These are phyloP conservation scores for Phthorimaea operculella DNA, from an alignment of 1,140 invertebrate genomes.

Conservation along the genomic window DNA sequence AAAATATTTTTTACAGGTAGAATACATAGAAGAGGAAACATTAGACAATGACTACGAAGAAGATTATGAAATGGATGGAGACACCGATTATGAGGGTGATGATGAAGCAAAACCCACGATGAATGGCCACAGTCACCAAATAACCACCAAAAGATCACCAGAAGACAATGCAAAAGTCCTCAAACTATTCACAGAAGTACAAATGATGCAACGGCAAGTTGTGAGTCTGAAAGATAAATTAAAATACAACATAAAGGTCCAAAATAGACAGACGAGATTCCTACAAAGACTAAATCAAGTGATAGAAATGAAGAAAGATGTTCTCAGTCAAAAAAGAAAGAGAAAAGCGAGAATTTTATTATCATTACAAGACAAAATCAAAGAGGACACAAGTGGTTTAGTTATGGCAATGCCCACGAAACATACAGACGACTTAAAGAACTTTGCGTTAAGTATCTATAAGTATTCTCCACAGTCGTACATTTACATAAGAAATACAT, in stretches of 20 bases:
- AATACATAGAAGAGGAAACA: constrained; percentile 60
- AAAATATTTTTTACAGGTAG: too few species aligned
- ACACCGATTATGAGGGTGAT: constrained; percentile 31
- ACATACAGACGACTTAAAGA: constrained; percentile 57
- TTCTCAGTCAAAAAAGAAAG: constrained; percentile 51
- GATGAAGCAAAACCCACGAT: constrained; percentile 10
- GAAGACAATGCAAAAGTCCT: constrained; percentile 38
- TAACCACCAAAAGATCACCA: constrained; percentile 15
- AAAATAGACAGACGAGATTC: constrained; percentile 41
- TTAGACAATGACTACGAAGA: constrained; percentile 43
- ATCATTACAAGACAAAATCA: constrained; percentile 60
- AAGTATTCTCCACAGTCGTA: constrained; percentile 61
- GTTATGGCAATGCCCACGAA: constrained; percentile 56
- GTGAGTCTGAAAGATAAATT: constrained; percentile 43
- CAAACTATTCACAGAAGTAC: constrained; percentile 55
- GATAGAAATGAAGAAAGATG: constrained; percentile 47
- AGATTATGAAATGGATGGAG: constrained; percentile 13
- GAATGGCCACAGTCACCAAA: constrained; percentile 15
- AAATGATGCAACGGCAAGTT: constrained; percentile 49
- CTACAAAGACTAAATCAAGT: constrained; percentile 40
- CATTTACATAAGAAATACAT: constrained; percentile 56
- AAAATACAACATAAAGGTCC: constrained; percentile 41
- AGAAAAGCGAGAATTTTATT: constrained; percentile 51
- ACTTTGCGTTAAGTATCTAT: constrained; percentile 57
- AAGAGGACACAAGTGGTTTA: constrained; percentile 51